Base-by-base conservation (phyloP, 2,797 vertebrate species). In the Acipenser transmontanus region DNA sequence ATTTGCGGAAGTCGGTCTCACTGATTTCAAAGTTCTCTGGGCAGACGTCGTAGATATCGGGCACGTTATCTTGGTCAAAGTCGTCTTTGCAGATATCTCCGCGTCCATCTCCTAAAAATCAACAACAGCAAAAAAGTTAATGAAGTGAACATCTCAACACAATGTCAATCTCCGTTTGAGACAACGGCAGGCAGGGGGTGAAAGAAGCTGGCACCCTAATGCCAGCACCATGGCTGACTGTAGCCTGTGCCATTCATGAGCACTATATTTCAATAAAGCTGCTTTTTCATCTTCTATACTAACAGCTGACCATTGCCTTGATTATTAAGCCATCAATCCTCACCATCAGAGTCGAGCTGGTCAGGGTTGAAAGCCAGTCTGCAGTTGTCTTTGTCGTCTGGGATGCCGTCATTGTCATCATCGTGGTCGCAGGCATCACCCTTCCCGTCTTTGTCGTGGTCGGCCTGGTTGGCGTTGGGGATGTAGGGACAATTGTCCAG, bases 401-500 rank as follows among this genome's bases (percentile, higher is more conserved):
- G 95, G 71, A 99, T 86, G 49, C 96, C 96, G 0, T 99, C 97
- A 7, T 99, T 98, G 80, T 99, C 97, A 11, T 99, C 97, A 17
- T 99, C 97, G 0, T 97, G 93, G 84, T 99, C 97, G 51, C 97
- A 99, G 70, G 93, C 97, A 6, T 99, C 97, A 49, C 97, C 97
- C 84, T 97, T 98, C 74, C 97, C 97, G 14, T 99, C 97, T 70
- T 99, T 98, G 77, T 99, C 97, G 1, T 99, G 97, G 80, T 99
- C 97, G 1, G 87, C 97, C 84, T 99, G 97, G 86, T 99, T 99
- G 72, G 97, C 91, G 14, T 99, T 99, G 56, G 97, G 78, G 71
- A 99, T 94, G 61, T 99, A 99, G 13, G 97, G 97, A 65, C 97
- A 99, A 80, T 99, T 99, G 87, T 99, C 97, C 79, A 98, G 85